A percentile compares a stretch with the other conserved stretches of the same genome.
Evolutionary conservation across 2,113 vertebrate species (phyloP).

Genomic region (Garra rufa): DNA sequence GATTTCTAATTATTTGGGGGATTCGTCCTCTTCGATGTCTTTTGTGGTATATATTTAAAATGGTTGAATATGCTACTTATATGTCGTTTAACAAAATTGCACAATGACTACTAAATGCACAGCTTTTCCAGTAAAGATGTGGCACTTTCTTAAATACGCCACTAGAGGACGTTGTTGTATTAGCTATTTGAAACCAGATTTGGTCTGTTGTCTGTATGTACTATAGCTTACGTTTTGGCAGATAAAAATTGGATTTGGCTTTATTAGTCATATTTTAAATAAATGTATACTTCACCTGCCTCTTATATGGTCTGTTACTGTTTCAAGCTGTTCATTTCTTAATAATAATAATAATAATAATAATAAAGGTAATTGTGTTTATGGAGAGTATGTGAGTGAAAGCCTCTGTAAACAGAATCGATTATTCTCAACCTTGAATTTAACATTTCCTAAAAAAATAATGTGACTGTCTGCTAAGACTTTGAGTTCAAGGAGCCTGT

Average conservation of each 20-base stretch:
- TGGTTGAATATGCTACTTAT: neutral
- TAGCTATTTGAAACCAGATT: neutral
- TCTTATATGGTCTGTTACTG: neutral
- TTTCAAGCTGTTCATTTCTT: neutral
- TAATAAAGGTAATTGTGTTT: neutral
- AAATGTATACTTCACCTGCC: neutral
- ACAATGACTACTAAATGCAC: neutral
- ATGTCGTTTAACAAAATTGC: neutral
- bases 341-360: neutral
- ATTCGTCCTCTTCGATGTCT: neutral
- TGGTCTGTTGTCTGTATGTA: neutral
- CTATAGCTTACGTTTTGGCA: neutral
- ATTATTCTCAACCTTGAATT: too few relatives aligned
- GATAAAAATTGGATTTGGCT: neutral
- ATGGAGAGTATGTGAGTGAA: too few relatives aligned
- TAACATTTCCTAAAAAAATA: neutral
- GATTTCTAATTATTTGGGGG: neutral
- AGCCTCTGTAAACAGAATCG: too few relatives aligned
- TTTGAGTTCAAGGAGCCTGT: neutral
- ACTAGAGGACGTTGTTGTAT: conserved; percentile 56
- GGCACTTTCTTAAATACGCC: neutral
- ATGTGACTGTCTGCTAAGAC: neutral
- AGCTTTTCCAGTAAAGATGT: neutral
- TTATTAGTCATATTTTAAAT: neutral
- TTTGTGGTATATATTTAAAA: neutral